Evolutionary conservation across 2,113 vertebrate species (phyloP).

Genomic region (Erpornis zantholeuca): DNA sequence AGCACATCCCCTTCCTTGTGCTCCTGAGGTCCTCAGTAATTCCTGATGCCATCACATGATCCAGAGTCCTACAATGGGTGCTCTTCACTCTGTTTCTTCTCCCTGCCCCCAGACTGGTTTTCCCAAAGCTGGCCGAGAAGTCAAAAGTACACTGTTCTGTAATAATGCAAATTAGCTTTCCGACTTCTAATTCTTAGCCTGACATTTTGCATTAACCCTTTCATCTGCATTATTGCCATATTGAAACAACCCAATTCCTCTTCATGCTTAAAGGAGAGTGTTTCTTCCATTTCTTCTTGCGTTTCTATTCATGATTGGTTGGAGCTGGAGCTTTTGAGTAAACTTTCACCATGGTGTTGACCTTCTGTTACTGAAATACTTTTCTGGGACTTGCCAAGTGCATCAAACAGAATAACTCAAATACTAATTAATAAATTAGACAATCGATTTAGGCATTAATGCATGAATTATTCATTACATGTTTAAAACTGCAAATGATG

Average conservation of each 20-base stretch:
- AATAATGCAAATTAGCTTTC: background rate
- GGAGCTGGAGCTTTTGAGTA: background rate
- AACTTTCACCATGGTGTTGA: too few relatives aligned
- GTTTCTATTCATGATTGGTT: rapidly evolving
- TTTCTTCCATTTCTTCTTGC: background rate
- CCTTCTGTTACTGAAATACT: background rate
- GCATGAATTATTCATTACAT: background rate
- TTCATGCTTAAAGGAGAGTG: background rate
- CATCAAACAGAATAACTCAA: background rate
- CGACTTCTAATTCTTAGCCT: background rate
- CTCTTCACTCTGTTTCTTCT: rapidly evolving
- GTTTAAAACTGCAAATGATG: background rate
- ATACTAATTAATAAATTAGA: background rate
- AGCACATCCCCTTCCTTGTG: rapidly evolving
- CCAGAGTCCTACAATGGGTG: background rate
- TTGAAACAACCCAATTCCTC: rapidly evolving
- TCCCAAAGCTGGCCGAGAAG: background rate
- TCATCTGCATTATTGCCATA: rapidly evolving
- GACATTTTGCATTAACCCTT: background rate
- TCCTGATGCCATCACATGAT: background rate
- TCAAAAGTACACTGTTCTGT: background rate
- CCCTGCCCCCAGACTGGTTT: background rate
- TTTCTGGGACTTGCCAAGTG: background rate
- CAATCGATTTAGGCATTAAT: rapidly evolving
- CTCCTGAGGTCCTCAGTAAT: too few relatives aligned